Conservation (phyloP, 2,888 invertebrate species). For the Byasa hedistus region DNA sequence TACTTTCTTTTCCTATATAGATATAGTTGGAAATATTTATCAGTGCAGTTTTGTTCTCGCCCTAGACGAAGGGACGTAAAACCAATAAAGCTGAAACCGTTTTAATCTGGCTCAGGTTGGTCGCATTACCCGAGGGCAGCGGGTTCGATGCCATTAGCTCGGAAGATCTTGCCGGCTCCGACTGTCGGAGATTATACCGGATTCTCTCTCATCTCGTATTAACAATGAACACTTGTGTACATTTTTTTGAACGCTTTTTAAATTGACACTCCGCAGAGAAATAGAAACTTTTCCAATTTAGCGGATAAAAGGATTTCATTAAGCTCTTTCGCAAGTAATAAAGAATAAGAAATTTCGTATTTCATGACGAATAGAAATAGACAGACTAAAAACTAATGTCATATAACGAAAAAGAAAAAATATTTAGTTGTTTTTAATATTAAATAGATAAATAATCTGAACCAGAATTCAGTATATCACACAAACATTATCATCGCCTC, state of each 20-base stretch:
- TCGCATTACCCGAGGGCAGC: constrained; percentile 30
- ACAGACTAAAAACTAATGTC: too few relatives aligned
- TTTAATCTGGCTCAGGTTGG: constrained; percentile 35
- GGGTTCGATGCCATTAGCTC: constrained; percentile 29
- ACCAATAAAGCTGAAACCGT: constrained; percentile 37
- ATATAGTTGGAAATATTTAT: too few relatives aligned
- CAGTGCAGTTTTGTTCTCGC: constrained; percentile 26
- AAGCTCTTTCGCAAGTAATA: neutral
- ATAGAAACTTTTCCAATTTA: neutral
- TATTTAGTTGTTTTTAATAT: too few relatives aligned
- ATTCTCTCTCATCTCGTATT: constrained; percentile 22
- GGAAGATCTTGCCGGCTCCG: constrained; percentile 26
- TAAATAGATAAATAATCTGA: too few relatives aligned
- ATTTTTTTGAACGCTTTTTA: constrained; percentile 7
- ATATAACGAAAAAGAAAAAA: too few relatives aligned
- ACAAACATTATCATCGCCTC: too few relatives aligned
- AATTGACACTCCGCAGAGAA: neutral
- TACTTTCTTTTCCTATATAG: too few relatives aligned
- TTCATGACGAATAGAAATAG: too few relatives aligned
- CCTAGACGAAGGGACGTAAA: constrained; percentile 25
- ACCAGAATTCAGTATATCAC: too few relatives aligned
- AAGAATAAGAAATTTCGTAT: neutral
- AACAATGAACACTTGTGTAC: constrained; percentile 17
- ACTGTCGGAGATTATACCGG: constrained; percentile 31
- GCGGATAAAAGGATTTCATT: neutral